Base-by-base conservation (phyloP, 2,113 vertebrate species). In the Bos indicus region DNA sequence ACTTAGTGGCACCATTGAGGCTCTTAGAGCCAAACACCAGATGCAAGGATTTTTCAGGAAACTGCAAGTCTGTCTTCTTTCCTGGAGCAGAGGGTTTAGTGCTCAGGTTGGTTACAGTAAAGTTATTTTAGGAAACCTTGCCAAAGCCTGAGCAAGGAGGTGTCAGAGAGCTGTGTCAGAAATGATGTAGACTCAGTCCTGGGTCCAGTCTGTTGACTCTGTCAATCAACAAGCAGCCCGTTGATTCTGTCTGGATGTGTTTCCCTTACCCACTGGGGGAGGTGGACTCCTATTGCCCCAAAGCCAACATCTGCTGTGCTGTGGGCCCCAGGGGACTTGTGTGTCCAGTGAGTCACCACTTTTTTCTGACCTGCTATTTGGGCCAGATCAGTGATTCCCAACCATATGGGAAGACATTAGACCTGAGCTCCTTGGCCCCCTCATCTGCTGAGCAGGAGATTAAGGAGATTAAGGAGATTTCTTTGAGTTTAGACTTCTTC, bases 31-130 rank as follows among this genome's bases (percentile, higher is more conserved):
- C 0, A 2, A 97, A 93, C n/a, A 48, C 96, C 96, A 98, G 97
- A 97, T 97, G 97, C 67, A 64, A 67, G 51, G 46, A 95, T 92
- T 97, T 97, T 92, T 94, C 40, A 86, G 89, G 93, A 98, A 93
- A 94, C 59, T 56, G 78, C 97, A 96, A 95, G 56, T 28, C 93
- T 91, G 25, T 88, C 33, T 78, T 96, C 40, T 92, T 80, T 91
- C 88, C 80, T 26, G 54, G 80, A 89, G 88, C 91, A 86, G 77
- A 83, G 90, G 43, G 26, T 78, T 97, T 74, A 90, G 85, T 78
- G 64, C 62, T 89, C 54, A 86, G 46, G 54, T 83, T 85, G 90
- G 85, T 80, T 52, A 48, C 48, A 85, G n/a, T 5, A 36, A 81
- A 89, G 46, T 82, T 96, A 19, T 96, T 96, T 91, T 48, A 97